Conservation (phyloP, 2,113 vertebrate genomes). For the Micronycteris hirsuta region DNA sequence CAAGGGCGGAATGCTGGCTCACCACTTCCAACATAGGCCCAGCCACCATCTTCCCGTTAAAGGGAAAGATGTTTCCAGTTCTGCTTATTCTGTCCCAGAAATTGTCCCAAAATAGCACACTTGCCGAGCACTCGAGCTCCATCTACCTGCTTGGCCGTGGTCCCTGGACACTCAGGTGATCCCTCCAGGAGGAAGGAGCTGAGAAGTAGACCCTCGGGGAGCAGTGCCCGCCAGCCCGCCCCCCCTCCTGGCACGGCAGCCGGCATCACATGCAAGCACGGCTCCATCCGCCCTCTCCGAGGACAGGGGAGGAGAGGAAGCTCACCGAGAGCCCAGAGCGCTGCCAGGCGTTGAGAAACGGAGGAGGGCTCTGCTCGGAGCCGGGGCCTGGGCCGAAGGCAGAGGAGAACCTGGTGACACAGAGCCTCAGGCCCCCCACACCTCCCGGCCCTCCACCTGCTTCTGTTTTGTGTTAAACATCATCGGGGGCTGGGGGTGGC, state of each 20-base stretch:
- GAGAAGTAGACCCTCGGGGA: background rate
- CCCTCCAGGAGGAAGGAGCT: background rate
- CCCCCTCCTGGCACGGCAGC: background rate
- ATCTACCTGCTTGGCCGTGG: background rate
- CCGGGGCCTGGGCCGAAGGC: background rate
- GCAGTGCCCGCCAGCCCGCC: background rate
- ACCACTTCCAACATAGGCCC: background rate
- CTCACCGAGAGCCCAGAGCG: background rate
- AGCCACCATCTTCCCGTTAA: background rate
- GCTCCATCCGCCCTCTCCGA: background rate
- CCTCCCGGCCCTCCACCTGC: background rate
- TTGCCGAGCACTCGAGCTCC: background rate
- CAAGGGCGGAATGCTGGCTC: background rate
- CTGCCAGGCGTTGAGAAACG: constrained; percentile 21
- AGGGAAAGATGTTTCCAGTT: background rate
- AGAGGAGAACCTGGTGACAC: background rate
- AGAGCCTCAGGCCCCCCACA: background rate
- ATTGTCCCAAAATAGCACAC: background rate
- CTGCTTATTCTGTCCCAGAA: background rate
- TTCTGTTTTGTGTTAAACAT: background rate
- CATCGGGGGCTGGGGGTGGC: background rate
- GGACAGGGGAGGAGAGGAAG: constrained; percentile 10
- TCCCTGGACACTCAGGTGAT: constrained; percentile 41
- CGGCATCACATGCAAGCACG: constrained; percentile 14
- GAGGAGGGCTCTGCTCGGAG: background rate